Base-by-base conservation (phyloP, 2,888 invertebrate genomes). In the Limnephilus marmoratus region DNA sequence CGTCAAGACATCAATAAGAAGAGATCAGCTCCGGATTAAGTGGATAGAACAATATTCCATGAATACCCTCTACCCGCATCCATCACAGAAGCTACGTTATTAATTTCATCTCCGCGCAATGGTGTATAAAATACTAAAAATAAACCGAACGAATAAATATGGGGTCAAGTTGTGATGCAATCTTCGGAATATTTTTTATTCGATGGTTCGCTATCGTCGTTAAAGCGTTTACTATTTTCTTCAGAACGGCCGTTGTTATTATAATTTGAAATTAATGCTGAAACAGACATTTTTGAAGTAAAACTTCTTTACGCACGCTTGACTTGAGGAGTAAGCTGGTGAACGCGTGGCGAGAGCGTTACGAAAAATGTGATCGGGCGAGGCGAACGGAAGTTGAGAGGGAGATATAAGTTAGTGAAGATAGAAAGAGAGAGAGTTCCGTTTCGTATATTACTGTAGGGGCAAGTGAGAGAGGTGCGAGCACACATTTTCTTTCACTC, bases 41-140 rank as follows among this genome's bases (percentile, higher is more conserved):
- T 9, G 68, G 68, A n/a, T n/a, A 68, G 68, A 68, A 68, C 68
- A 68, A 68, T 68, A 68, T 53, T 53, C 68, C n/a, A 24, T 1
- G 24, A 68, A 18, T n/a, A 68, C 24, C 68, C 68, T 68, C 24
- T 68, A 68, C 68, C 68, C 24, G 68, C n/a, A 68, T 68, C 68
- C 68, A 68, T 68, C 68, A 68, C 68, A n/a, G 24, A 68, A n/a
- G 68, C 68, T 9, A 24, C 24, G 68, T 68, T 68, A 68, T 68
- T 68, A 68, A 68, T 68, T 68, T 68, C 24, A n/a, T 68, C 68
- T 68, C 53, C 53, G 68, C 24, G 68, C 7, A 68, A 68, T 68
- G 68, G 68, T 68, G 68, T 68, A 68, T 68, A 68, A 68, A 68
- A 68, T 68, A 68, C 68, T 68, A 68, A 68, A 68, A 68, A 68